phyloP scores from a whole-genome alignment of 1,140 invertebrate species.

The Hermetia illucens region DNA sequence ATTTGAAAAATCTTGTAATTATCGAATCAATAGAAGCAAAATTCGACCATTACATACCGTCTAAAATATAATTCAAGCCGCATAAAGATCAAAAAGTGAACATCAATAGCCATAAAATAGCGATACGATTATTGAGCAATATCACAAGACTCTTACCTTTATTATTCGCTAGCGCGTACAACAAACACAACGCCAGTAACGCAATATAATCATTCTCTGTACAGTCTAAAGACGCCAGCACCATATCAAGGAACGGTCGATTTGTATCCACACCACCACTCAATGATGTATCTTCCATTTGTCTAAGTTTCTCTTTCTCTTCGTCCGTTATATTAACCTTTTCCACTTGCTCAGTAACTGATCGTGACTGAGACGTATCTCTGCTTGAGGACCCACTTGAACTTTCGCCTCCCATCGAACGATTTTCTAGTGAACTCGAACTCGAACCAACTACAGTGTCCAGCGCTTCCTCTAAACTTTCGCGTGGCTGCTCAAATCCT shows the following conservation, averaged over 20 bases:
- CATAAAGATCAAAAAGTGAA: not conserved
- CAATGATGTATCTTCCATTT: constrained; percentile 13
- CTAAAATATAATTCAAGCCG: constrained; percentile 6
- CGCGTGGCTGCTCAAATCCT: constrained; percentile 35
- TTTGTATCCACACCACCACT: too few relatives aligned
- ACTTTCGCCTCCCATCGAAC: not conserved
- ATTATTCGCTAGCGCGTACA: constrained; percentile 90
- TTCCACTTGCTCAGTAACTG: constrained; percentile 9
- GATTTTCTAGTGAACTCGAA: constrained; percentile 6
- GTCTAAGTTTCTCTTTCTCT: constrained; percentile 60
- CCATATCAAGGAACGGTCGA: constrained; percentile 73
- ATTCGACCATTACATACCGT: constrained; percentile 10
- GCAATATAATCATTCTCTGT: constrained; percentile 88
- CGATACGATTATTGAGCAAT: constrained; percentile 8
- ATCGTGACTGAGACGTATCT: not conserved
- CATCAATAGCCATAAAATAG: not conserved
- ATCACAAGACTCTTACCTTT: constrained; percentile 48
- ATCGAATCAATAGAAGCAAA: too few relatives aligned
- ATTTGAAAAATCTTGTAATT: too few relatives aligned
- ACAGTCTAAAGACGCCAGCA: constrained; percentile 71
- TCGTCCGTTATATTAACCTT: constrained; percentile 79
- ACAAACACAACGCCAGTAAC: constrained; percentile 78
- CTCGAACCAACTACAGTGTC: constrained; percentile 18
- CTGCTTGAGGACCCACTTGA: not conserved
- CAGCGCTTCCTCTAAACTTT: constrained; percentile 48